Base-by-base conservation (phyloP, 2,113 vertebrate species). In the Salvelinus namaycush region DNA sequence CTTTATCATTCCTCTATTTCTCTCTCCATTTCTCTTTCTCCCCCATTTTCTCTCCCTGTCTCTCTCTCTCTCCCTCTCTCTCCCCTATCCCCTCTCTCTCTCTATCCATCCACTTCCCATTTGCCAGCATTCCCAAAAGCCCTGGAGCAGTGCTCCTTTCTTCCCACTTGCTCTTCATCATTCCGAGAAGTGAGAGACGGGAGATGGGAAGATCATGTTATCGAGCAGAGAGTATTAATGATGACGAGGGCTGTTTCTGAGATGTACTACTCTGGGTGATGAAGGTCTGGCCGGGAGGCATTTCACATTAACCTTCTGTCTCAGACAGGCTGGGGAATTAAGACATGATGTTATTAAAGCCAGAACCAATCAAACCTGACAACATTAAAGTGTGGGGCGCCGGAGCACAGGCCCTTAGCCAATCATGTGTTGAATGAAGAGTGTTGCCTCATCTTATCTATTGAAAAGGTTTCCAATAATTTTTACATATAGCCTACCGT, bases 51-150 rank as follows among this genome's bases (percentile, higher is more conserved):
- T 26, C 14, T 71, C 26, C 44, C 48, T 71, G 5, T 11, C 0
- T 59, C 18, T 73, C 67, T 72, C 70, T 44, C 54, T 76, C 16
- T 51, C 31, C 72, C 66, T 74, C 39, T 81, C 22, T 74, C 66
- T 74, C 5, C 74, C 16, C 24, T 3, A 31, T 34, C 34, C 34
- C 5, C 34, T 34, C 34, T 34, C 34, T 34, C 34, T 44, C 39
- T 44, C 39, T 44, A 9, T 44, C 39, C 39, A 44, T 44, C 31
- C 65, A 2, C 62, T 57, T 64, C 71, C 73, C 75, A 74, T 3
- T 54, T 72, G 27, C 39, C 54, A 34, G 24, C 60, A 64, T 12
- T 22, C 60, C 20, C 20, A 12, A 16, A 20, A 16, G 22, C 59
- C 5, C 60, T 22, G 20, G 20, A 22, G 24, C 60, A 22, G 20